These are phyloP conservation scores for Amyelois transitella DNA, from an alignment of 1,140 invertebrate genomes.

Conservation along the genomic window DNA sequence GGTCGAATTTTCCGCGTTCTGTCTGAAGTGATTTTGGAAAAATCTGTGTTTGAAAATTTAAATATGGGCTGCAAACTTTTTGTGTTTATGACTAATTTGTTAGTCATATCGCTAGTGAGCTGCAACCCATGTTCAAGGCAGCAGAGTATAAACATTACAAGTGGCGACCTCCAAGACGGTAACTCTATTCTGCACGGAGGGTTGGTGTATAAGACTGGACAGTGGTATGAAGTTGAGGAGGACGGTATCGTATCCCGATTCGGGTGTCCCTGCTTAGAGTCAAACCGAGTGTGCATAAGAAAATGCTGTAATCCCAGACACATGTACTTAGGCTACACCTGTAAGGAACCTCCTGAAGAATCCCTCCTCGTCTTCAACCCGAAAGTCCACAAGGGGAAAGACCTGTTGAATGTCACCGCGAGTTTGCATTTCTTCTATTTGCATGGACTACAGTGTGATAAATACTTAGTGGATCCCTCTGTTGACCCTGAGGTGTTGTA, in stretches of 20 bases:
- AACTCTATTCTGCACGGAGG: not conserved
- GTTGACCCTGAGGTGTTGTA: not conserved
- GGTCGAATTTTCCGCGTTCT: not conserved
- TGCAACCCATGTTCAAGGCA: not conserved
- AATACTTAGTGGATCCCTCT: not conserved
- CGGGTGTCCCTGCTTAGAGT: not conserved
- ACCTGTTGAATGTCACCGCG: not conserved
- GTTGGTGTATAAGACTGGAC: not conserved
- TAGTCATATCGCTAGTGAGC: not conserved
- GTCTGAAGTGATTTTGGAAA: not conserved
- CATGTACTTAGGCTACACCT: not conserved
- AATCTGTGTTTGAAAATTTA: not conserved
- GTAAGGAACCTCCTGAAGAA: not conserved
- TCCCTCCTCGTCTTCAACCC: not conserved
- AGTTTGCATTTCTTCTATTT: constrained; percentile 1
- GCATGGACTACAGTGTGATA: not conserved
- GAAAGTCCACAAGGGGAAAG: not conserved
- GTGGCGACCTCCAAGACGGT: not conserved
- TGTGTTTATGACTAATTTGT: not conserved
- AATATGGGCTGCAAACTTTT: not conserved
- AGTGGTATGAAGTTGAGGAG: not conserved
- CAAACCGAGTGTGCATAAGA: not conserved
- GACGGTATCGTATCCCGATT: not conserved
- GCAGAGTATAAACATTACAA: not conserved
- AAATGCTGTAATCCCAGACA: not conserved